Base-by-base conservation (phyloP, 2,113 vertebrate genomes). In the chimpanzee (Pan troglodytes) region DNA sequence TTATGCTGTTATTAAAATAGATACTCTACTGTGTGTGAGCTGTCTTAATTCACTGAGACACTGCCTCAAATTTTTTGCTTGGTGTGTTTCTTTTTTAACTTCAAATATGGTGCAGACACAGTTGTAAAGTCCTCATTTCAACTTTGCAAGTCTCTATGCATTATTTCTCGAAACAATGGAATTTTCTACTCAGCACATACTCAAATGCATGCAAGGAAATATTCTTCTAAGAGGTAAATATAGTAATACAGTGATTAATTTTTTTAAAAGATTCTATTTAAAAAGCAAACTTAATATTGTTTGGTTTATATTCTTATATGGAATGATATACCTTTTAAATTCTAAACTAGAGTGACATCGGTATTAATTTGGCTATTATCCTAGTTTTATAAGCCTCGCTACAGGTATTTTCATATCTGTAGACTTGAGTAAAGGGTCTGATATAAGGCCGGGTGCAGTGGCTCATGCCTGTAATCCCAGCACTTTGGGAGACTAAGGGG, bases 251-350 rank as follows among this genome's bases (percentile, higher is more conserved):
- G 20, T 85, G 50, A 80, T 94, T 48, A 91, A 82, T 81, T 72
- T 32, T 38, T 81, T 72, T 68, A 25, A 72, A 87, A 80, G 79
- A 88, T 27, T 43, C 23, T 78, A 32, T 45, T 48, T n/a, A 59
- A 85, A 87, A 82, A 67, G 75, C 40, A 87, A 95, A 89, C 67
- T 81, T 94, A 88, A 82, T 72, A 86, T 45, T 87, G 32, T 76
- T 91, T 85, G 50, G 30, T 92, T 80, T 67, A 67, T 35, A 72
- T 84, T 80, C 3, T 86, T 70, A 18, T 9, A 79, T 81, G 7
- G 35, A 30, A 61, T 68, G 23, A 14, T 27, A 67, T 35, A 59
- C 5, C 52, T 92, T 50, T 79, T 79, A 64, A 50, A 61, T 52
- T 91, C 48, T 93, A 86, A 81, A 83, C 25, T 73, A 83, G 45